Conservation (phyloP, 2,888 invertebrate species). For the Drosophila testacea region DNA sequence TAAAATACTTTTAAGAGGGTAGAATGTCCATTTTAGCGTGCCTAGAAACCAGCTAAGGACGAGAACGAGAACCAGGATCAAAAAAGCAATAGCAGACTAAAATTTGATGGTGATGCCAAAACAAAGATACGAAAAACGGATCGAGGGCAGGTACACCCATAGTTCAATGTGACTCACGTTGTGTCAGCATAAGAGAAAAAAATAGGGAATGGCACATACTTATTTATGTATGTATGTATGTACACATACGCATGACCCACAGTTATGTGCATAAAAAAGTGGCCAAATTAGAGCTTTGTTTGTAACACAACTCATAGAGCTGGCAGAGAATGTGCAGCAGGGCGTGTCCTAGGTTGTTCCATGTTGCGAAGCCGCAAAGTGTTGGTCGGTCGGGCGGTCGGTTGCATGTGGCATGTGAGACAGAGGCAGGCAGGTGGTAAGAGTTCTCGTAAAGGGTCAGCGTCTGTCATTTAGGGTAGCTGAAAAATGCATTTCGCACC, state of each 20-base stretch:
- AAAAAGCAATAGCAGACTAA: constrained; percentile 45
- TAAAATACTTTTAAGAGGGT: no score
- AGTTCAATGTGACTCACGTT: constrained; percentile 65
- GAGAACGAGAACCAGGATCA: constrained; percentile 38
- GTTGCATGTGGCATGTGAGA: constrained; percentile 59
- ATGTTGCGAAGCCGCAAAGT: constrained; percentile 75
- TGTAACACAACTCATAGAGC: constrained; percentile 48
- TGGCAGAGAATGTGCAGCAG: constrained; percentile 71
- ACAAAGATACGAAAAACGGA: constrained; percentile 28
- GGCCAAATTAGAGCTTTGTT: constrained; percentile 52
- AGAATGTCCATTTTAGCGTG: no score
- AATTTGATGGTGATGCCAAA: constrained; percentile 43
- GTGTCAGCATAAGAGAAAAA: constrained; percentile 34
- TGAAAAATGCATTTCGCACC: constrained; percentile 64
- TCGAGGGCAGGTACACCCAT: constrained; percentile 22
- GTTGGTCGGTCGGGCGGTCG: constrained; percentile 52
- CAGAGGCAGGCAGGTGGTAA: constrained; percentile 51
- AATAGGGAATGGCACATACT: background rate
- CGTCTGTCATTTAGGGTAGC: constrained; percentile 65
- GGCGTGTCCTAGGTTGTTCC: constrained; percentile 56
- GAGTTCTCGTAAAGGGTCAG: constrained; percentile 57
- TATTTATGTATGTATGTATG: background rate
- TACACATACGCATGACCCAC: background rate
- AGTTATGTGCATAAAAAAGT: constrained; percentile 8
- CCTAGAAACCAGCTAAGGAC: constrained; percentile 57